Evolutionary conservation across 2,888 invertebrate species (phyloP).

Genomic region (Dicyrtomina minuta): DNA sequence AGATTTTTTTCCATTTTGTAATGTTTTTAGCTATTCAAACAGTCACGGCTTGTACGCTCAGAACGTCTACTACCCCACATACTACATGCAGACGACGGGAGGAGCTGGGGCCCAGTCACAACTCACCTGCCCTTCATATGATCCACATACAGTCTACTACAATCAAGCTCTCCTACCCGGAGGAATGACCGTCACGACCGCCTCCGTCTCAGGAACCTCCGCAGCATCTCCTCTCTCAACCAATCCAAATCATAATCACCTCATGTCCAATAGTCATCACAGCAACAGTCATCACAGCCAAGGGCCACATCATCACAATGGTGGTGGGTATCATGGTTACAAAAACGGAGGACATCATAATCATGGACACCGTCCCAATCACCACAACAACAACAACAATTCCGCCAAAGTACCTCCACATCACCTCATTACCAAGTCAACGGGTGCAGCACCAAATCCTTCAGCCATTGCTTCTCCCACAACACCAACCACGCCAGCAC

Average conservation of each 20-base stretch:
- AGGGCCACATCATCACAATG: neutral
- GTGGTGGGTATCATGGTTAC: neutral
- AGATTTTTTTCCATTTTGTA: no score
- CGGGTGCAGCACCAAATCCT: neutral
- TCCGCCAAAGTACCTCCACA: neutral
- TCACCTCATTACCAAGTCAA: neutral
- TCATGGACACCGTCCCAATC: neutral
- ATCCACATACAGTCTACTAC: conserved; percentile 13
- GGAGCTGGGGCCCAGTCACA: neutral
- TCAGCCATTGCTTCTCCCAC: neutral
- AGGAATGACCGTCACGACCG: neutral
- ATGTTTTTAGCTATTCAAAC: conserved; percentile 9
- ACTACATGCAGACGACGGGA: conserved; percentile 11
- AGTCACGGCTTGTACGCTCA: conserved; percentile 16
- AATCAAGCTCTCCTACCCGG: conserved; percentile 11
- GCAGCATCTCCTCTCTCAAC: neutral
- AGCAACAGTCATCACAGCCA: neutral
- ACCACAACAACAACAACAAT: neutral
- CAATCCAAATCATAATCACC: neutral
- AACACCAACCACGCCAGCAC: neutral
- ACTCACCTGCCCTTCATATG: neutral
- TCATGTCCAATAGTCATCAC: neutral
- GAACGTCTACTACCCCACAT: conserved; percentile 13
- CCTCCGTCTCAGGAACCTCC: neutral
- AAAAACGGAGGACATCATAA: neutral